Conservation (phyloP, 23 tunicate species). For the Styela clava region DNA sequence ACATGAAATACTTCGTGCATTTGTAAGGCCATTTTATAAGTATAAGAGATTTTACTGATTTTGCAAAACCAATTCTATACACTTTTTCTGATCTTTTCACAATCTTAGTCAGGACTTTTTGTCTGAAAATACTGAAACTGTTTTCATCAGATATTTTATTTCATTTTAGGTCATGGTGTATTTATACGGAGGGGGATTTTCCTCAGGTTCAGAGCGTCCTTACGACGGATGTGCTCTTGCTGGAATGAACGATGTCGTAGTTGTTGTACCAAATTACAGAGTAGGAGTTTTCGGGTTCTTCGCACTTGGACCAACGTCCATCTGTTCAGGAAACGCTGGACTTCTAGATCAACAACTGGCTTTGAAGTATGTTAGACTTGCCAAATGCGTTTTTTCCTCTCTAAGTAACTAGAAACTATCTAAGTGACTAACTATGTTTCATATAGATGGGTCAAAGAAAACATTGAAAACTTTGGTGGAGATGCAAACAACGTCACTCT, state of each 20-base stretch:
- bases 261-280: slow-evolving; percentile 72
- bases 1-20: too few species aligned
- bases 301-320: slow-evolving; percentile 36
- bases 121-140: too few species aligned
- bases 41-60: too few species aligned
- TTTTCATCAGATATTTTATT: too few species aligned
- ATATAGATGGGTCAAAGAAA: slow-evolving; percentile 42
- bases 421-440: too few species aligned
- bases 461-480: slow-evolving; percentile 49
- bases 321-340: slow-evolving; percentile 72
- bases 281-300: slow-evolving; percentile 60
- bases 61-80: too few species aligned
- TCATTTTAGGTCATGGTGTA: slow-evolving; percentile 50
- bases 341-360: slow-evolving; percentile 62
- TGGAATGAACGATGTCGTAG: slow-evolving; percentile 57
- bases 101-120: too few species aligned
- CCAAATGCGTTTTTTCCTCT: background rate
- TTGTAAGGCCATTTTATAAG: too few species aligned
- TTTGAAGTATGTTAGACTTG: slow-evolving; percentile 49
- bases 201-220: slow-evolving; percentile 16
- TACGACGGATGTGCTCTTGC: slow-evolving; percentile 42
- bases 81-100: too few species aligned
- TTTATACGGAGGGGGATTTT: slow-evolving; percentile 75
- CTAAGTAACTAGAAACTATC: background rate
- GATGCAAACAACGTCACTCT: slow-evolving; percentile 45